phyloP scores from a whole-genome alignment of 2,113 vertebrate genomes.

The Crotophaga sulcirostris region DNA sequence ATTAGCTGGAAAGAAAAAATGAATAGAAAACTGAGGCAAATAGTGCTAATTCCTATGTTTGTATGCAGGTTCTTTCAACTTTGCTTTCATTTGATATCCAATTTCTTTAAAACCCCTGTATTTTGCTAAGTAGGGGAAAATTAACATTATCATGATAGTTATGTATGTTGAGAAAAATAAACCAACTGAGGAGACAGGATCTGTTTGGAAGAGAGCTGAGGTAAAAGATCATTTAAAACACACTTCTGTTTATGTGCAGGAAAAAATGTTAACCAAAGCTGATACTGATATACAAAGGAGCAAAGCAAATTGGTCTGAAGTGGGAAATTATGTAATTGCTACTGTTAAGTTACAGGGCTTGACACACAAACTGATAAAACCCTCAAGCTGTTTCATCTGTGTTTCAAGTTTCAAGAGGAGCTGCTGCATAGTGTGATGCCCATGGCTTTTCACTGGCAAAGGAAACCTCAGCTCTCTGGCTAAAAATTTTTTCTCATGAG shows the following conservation, averaged over 20 bases:
- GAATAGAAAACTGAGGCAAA: not conserved
- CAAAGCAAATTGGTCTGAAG: not conserved
- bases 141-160: not conserved
- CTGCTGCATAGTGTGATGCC: fast-evolving
- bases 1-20: not conserved
- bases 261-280: not conserved
- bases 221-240: not conserved
- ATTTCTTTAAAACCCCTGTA: not conserved
- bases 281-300: not conserved
- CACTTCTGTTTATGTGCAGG: not conserved
- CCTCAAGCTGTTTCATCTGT: not conserved
- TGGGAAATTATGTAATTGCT: not conserved
- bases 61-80: not conserved
- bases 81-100: not conserved
- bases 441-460: not conserved
- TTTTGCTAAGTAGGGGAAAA: not conserved
- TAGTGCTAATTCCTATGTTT: not conserved
- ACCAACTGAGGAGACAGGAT: not conserved
- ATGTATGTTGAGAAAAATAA: not conserved
- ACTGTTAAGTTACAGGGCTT: not conserved
- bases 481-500: not conserved
- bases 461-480: not conserved
- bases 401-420: not conserved
- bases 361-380: not conserved
- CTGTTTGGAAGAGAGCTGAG: not conserved